Base-by-base conservation (phyloP, 1,140 invertebrate genomes). In the Popillia japonica region DNA sequence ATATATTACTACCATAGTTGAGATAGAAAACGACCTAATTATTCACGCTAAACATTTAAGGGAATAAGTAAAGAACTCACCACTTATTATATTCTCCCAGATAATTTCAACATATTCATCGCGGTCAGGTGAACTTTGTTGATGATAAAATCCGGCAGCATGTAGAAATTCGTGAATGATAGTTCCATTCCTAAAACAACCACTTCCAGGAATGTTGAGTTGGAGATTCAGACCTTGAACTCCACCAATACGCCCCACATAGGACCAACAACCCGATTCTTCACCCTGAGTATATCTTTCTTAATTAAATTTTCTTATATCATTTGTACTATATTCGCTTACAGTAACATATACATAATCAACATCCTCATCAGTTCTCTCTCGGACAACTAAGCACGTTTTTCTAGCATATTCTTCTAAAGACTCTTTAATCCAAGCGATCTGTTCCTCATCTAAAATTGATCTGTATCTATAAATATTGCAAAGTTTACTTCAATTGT, bases 281-380 rank as follows among this genome's bases (percentile, higher is more conserved):
- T 41, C 48, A 1, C 48, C 48, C 48, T 55, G 27, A 55, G 22
- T 14, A 40, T 23, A 72, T 6, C 11, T 23, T 22, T 72, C 22
- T n/a, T 0, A 48, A 10, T 48, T 10, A 48, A 48, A 48, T 14
- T 3, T 48, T 8, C 2, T 2, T 10, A 48, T n/a, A 48, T 6
- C 11, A 6, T 14, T 68, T 0, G 3, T 68, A 3, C 6, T 34
- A 27, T 27, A 72, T 11, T n/a, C n/a, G 9, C 41, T 74, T 41
- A 74, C 40, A n/a, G 34, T 41, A 14, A 42, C 17, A 17, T 55
- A 78, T n/a, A 78, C 40, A 34, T 78, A 78, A 74, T 78, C 40
- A 6, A 14, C 10, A 74, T 78, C 77, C 7, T 23, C 34, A 11
- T 23, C 22, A 20, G n/a, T 20, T 77, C 64, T 64, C 14, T 17